Evolutionary conservation across 2,888 invertebrate species (phyloP), one percentile per base, ranked within the genome.

Genomic region (Trichacis sp.): DNA sequence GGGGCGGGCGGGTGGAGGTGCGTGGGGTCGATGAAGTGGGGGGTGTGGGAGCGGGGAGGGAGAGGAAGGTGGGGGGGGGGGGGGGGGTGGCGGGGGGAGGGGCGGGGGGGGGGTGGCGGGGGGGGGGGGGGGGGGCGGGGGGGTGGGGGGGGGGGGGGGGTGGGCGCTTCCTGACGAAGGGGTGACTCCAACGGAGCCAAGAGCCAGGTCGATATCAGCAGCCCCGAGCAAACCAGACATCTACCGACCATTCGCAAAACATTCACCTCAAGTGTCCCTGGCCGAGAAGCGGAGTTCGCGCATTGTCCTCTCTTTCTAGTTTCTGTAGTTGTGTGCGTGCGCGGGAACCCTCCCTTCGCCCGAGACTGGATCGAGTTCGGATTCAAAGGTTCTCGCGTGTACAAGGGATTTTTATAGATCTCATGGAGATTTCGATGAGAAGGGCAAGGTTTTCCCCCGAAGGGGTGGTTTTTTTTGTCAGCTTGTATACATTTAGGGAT

Each of bases 221-320:
- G 77, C 80, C 77, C 75, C 77, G 80, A 79, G 82, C 79, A 78
- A 79, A 82, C 82, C 82, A 83, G 83, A 83, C 83, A 82, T 83
- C 81, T 83, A 83, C 80, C 82, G 83, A 83, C 82, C 83, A 82
- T 83, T 82, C 82, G 80, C 82, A 81, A 83, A 83, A 83, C 82
- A 82, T 83, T 82, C 82, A 83, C 82, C 83, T 82, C 82, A 79
- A 83, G 82, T 81, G 81, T 80, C 79, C 79, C 78, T 76, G 74
- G 77, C 80, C 65, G 65, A 72, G 69, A 75, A n/a, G 74, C 73
- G 70, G 74, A 71, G 69, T 62, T 68, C 69, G 36, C n/a, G 36
- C 36, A 12, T 12, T 36, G 11, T 36, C n/a, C 36, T 36, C 36
- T 12, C 14, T 12, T 3, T 36, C 14, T n/a, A n/a, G n/a, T n/a